Base-by-base conservation (phyloP, 2,888 invertebrate species). In the Listrodromus nycthemerus region DNA sequence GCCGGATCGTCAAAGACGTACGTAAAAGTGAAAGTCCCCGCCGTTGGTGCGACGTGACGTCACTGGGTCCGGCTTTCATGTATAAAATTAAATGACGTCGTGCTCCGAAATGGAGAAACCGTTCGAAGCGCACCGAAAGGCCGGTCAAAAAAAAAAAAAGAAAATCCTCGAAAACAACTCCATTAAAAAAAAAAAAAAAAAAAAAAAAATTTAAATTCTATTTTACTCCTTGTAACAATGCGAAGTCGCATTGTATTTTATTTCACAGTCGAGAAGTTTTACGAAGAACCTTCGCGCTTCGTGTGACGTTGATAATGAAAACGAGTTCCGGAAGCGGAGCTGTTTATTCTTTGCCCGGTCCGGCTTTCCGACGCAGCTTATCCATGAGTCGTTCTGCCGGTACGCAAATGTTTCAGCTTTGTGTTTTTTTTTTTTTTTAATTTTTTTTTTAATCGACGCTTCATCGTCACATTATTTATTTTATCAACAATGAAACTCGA, bases 1-100 rank as follows among this genome's bases (percentile, higher is more conserved):
- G 75, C 30, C 75, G 10, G 58, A 69, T 30, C 45, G n/a, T 21
- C 52, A 21, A 45, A 63, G 76, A 70, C 66, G 74, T 41, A 48
- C 21, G 37, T 21, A 79, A 78, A 84, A 90, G 91, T 89, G 90
- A 91, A 91, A 91, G 91, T 87, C 69, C 63, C 61, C 27, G 48
- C 48, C 87, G 76, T 69, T 80, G 74, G 67, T 75, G 86, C 71
- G 83, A 73, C 80, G 70, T 90, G 91, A 91, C 91, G 87, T 91
- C 91, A 91, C 80, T 83, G 86, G 83, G 85, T 89, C 88, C 89
- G 88, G 86, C 89, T 91, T 91, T 91, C 90, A 85, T 91, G 84
- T 16, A 76, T 78, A 86, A 87, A 89, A 89, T 85, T 85, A 80
- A 87, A 75, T 75, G 65, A 71, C 70, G 80, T 52, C 16, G 45